Base-by-base conservation (phyloP, 2,888 invertebrate genomes). In the Sinopyrophorus schimmeli region DNA sequence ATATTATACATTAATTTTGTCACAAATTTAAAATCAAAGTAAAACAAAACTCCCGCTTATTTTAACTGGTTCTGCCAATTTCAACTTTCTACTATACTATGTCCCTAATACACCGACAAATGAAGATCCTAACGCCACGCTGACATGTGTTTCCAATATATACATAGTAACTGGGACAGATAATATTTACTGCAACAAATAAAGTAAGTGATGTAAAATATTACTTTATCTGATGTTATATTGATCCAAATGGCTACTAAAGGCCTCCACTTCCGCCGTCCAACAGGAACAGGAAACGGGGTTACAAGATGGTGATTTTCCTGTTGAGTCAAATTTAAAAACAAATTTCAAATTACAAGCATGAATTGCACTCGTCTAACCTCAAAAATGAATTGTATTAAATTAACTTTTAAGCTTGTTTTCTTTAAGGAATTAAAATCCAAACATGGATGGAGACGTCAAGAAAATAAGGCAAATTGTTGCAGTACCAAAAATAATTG, bases 281-380 rank as follows among this genome's bases (percentile, higher is more conserved):
- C 58, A 69, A 80, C 80, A 80, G 80, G 80, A 81, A 81, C 78
- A 80, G 80, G 80, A 81, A 80, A 77, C 76, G n/a, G 71, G 54
- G 65, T 67, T 64, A 49, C 72, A 77, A 73, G 64, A 72, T 77
- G 77, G 78, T 76, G 74, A 74, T 70, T 68, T 71, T 72, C 72
- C 70, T 68, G 68, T 70, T 60, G 61, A 57, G 46, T 30, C 27
- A 21, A 41, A 41, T 57, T 59, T 47, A 47, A 52, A 57, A 55
- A 54, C 47, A 50, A 55, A 44, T 46, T 47, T 44, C 16, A 28
- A 47, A 47, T 24, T 44, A 21, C 12, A 11, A 12, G 27, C 27
- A 35, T 43, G 27, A 44, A 18, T 9, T 28, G 14, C 3, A 2
- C 5, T 5, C 15, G 4, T 37, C 7, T 37, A 37, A 49, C 18